Conservation (phyloP, 2,113 vertebrate genomes). For the Dunckerocampus dactyliophorus region DNA sequence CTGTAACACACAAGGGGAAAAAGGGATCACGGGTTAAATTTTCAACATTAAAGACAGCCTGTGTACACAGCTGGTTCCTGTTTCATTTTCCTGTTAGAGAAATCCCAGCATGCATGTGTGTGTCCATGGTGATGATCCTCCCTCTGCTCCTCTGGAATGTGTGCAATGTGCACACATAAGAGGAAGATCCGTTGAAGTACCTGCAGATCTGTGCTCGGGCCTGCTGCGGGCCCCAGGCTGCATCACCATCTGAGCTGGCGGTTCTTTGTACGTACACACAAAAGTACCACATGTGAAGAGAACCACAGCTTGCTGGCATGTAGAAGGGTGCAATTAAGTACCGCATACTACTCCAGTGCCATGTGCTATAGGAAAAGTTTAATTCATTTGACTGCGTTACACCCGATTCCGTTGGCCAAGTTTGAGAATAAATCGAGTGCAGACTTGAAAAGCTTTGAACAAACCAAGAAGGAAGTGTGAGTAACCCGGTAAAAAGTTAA, state of each 20-base stretch:
- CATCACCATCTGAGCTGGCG: constrained; percentile 26
- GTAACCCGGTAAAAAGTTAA: constrained; percentile 50
- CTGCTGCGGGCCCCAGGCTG: constrained; percentile 38
- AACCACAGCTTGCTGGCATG: constrained; percentile 14
- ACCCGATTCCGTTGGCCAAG: constrained; percentile 28
- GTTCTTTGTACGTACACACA: constrained; percentile 17
- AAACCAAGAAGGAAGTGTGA: constrained; percentile 41
- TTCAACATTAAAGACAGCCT: constrained; percentile 29
- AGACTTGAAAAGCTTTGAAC: constrained; percentile 28
- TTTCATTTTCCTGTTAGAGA: constrained; percentile 34
- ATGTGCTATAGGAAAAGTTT: constrained; percentile 27
- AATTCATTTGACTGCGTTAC: constrained; percentile 29
- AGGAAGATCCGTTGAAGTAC: constrained; percentile 43
- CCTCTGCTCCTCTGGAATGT: constrained; percentile 70
- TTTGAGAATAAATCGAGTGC: not conserved
- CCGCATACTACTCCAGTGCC: constrained; percentile 23
- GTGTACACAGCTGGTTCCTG: constrained; percentile 64
- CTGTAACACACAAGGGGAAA: not conserved
- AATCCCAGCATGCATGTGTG: constrained; percentile 35
- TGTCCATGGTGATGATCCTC: constrained; percentile 68
- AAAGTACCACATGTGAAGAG: constrained; percentile 34
- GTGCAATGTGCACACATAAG: constrained; percentile 56
- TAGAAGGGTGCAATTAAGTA: constrained; percentile 4
- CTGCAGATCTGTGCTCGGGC: constrained; percentile 45
- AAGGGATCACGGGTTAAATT: constrained; percentile 12